Evolutionary conservation across 2,888 invertebrate genomes (phyloP).

Genomic region (Drosophila anomalata): DNA sequence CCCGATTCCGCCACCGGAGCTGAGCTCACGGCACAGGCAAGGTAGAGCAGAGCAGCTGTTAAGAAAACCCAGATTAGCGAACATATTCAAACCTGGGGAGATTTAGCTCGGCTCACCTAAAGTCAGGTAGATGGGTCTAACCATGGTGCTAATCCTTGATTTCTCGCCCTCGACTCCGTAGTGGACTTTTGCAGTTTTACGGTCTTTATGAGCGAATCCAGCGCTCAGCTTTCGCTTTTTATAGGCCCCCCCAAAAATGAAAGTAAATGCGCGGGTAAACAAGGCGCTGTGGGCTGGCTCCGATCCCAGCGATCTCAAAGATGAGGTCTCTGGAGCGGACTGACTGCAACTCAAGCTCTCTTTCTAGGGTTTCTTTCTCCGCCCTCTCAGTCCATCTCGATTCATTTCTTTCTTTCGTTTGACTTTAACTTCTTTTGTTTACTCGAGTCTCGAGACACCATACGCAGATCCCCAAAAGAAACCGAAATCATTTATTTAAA

Average conservation of each 20-base stretch:
- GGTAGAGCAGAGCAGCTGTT: slow-evolving; percentile 49
- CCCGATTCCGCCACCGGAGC: slow-evolving; percentile 38
- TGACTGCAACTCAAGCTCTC: slow-evolving; percentile 50
- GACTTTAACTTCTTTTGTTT: slow-evolving; percentile 62
- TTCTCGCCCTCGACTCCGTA: slow-evolving; percentile 21
- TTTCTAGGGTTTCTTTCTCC: slow-evolving; percentile 33
- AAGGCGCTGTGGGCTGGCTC: slow-evolving; percentile 41
- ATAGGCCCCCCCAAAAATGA: slow-evolving; percentile 59
- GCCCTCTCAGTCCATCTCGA: slow-evolving; percentile 10
- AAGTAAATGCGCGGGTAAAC: slow-evolving; percentile 75
- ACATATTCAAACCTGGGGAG: neutral
- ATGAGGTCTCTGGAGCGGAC: slow-evolving; percentile 20
- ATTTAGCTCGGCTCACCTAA: slow-evolving; percentile 57
- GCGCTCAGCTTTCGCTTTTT: slow-evolving; percentile 75
- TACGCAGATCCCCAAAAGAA: slow-evolving; percentile 57
- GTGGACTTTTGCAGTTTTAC: slow-evolving; percentile 75
- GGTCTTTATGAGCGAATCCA: slow-evolving; percentile 79
- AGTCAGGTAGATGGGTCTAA: slow-evolving; percentile 56
- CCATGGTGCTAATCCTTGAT: slow-evolving; percentile 64
- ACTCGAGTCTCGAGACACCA: slow-evolving; percentile 28
- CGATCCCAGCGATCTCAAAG: slow-evolving; percentile 23
- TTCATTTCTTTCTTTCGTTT: slow-evolving; percentile 27
- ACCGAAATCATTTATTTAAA: slow-evolving; percentile 76
- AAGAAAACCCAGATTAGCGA: neutral
- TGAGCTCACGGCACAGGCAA: slow-evolving; percentile 49